These are phyloP conservation scores for Nesospiza acunhae DNA, from an alignment of 2,113 vertebrate species.

Conservation along the genomic window DNA sequence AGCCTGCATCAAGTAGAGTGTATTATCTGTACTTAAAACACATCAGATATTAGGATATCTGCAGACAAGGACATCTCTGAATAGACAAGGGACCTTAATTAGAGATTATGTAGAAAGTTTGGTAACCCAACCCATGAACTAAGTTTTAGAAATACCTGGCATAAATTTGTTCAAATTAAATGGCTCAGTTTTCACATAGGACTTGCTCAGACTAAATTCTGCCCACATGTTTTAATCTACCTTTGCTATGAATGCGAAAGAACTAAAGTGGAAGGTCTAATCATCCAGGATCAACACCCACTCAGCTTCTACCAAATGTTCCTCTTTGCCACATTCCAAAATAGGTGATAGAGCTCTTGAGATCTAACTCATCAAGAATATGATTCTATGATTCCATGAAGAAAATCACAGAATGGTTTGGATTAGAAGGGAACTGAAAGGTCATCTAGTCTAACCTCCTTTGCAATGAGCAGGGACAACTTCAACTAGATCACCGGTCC, in stretches of 20 bases:
- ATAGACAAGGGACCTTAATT: neutral
- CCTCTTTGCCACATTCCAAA: neutral
- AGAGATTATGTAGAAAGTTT: neutral
- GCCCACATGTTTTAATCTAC: neutral
- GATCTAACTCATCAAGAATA: neutral
- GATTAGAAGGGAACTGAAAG: neutral
- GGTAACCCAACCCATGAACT: neutral
- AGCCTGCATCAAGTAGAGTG: neutral
- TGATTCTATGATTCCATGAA: neutral
- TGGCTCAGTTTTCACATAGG: neutral
- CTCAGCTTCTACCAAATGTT: neutral
- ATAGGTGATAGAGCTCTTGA: neutral
- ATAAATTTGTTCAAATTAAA: neutral
- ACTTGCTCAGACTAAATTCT: neutral
- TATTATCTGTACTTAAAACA: neutral
- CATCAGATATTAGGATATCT: neutral
- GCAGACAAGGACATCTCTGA: neutral
- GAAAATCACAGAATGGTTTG: neutral
- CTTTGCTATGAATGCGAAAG: neutral
- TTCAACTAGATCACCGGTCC: neutral
- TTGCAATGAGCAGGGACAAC: neutral
- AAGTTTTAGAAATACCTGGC: neutral
- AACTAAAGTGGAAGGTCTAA: neutral
- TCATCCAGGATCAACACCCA: neutral
- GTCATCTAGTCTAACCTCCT: neutral